Evolutionary conservation across 2,797 vertebrate genomes (phyloP).

Genomic region (Pogoniulus pusillus): DNA sequence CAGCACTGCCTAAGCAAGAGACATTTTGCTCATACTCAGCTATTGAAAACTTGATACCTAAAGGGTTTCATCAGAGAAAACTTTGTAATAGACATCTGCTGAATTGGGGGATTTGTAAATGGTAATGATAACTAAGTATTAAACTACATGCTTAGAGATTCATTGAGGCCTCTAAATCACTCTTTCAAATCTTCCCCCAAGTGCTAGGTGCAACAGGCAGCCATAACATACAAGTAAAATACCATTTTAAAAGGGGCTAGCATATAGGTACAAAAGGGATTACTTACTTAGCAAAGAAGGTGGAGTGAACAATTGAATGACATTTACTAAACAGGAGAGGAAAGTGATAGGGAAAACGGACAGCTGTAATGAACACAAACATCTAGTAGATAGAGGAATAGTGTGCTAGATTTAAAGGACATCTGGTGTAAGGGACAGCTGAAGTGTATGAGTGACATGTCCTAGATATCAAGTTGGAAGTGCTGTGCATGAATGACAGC

Average conservation of each 20-base stretch:
- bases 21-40: background rate
- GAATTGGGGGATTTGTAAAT: conserved; percentile 1
- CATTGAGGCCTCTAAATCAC: conserved; percentile 22
- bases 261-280: conserved; percentile 2
- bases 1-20: background rate
- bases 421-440: conserved; percentile 67
- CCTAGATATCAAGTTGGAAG: conserved; percentile 57
- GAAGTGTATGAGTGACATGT: conserved; percentile 68
- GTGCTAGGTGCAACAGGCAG: background rate
- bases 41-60: background rate
- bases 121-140: conserved; percentile 2
- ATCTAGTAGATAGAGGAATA: conserved; percentile 37
- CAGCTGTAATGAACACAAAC: conserved; percentile 63
- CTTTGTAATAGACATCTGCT: background rate
- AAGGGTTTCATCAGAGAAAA: background rate
- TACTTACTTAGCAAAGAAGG: conserved; percentile 22
- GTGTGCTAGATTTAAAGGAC: conserved; percentile 65
- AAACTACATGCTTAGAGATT: background rate
- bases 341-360: conserved; percentile 63
- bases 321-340: conserved; percentile 56
- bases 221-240: background rate
- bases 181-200: background rate
- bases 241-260: conserved; percentile 1
- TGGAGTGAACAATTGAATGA: conserved; percentile 42
- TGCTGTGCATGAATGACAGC: conserved; percentile 64